A percentile compares a stretch with the other conserved stretches of the same genome.
phyloP scores from a whole-genome alignment of 2,797 vertebrate genomes.

The Setipinna tenuifilis region DNA sequence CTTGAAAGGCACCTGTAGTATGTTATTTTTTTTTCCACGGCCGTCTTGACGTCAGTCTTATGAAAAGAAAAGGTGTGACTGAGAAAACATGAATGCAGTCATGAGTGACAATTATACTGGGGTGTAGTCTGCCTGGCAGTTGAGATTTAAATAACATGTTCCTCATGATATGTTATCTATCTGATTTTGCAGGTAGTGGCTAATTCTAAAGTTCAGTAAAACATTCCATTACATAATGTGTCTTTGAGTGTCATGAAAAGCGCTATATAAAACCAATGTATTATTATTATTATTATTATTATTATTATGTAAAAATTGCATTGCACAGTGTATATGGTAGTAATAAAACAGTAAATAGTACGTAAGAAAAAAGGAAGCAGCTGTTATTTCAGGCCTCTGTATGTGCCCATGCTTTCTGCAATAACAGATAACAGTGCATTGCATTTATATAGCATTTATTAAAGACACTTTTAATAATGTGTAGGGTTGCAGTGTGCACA shows the following conservation, averaged over 20 bases:
- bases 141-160: neutral
- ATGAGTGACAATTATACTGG: neutral
- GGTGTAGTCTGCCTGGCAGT: neutral
- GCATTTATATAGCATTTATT: too few relatives aligned
- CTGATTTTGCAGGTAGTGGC: neutral
- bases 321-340: neutral
- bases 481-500: constrained; percentile 85
- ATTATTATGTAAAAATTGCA: too few relatives aligned
- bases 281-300: too few relatives aligned
- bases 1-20: neutral
- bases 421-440: too few relatives aligned
- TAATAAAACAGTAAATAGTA: neutral
- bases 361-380: neutral
- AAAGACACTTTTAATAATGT: too few relatives aligned
- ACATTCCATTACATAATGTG: neutral
- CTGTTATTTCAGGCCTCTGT: neutral
- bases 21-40: neutral
- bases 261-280: too few relatives aligned
- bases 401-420: neutral
- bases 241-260: too few relatives aligned
- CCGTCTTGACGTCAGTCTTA: neutral
- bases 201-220: neutral
- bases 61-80: neutral
- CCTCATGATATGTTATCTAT: neutral
- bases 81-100: neutral